phyloP scores from a whole-genome alignment of 2,113 vertebrate species.

The Turdus rufiventris region DNA sequence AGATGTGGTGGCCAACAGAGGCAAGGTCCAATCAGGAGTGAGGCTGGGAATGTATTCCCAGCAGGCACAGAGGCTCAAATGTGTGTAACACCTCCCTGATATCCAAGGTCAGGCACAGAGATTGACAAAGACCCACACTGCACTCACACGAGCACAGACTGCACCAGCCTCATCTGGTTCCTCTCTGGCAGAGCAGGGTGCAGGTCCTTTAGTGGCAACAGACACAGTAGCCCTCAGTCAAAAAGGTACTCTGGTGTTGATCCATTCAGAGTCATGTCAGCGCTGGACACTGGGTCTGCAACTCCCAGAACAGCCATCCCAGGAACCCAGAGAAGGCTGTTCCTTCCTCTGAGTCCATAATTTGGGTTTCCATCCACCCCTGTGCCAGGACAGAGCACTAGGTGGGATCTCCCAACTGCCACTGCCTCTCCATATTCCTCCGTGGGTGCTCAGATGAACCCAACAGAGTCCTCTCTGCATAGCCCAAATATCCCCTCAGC shows the following conservation, averaged over 20 bases:
- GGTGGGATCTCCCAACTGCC: not conserved
- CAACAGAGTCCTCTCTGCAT: not conserved
- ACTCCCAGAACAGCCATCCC: not conserved
- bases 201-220: not conserved
- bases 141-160: not conserved
- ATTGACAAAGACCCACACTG: not conserved
- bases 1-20: not conserved
- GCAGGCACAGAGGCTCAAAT: not conserved
- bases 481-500: not conserved
- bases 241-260: not conserved
- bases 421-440: not conserved
- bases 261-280: not conserved
- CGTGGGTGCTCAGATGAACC: not conserved
- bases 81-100: rapidly evolving
- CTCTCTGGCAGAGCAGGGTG: not conserved
- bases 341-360: not conserved
- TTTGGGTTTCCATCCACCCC: not conserved
- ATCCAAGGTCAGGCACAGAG: not conserved
- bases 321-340: not conserved
- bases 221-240: not conserved
- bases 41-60: not conserved
- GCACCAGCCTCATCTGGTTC: not conserved
- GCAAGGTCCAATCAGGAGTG: not conserved
- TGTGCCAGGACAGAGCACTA: not conserved
- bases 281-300: not conserved